Evolutionary conservation across 2,888 invertebrate genomes (phyloP), one percentile per base, ranked within the genome.

Genomic region (Trissolcus japonicus): DNA sequence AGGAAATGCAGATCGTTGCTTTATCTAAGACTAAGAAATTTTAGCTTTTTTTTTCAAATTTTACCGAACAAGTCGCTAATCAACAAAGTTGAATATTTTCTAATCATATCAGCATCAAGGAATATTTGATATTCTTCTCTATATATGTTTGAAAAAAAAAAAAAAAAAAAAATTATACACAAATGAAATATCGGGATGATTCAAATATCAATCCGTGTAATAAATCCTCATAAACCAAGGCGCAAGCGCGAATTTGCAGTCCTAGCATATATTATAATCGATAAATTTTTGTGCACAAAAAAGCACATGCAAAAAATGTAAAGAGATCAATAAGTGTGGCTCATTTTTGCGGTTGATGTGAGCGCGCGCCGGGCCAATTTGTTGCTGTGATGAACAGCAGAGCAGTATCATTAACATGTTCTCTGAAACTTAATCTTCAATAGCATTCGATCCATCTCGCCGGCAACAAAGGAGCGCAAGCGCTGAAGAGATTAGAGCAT

Each of bases 381-480:
- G 14, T 46, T 16, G 7, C 7, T 35, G 16, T 6, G 1, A 46
- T 46, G 16, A 46, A 14, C 11, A 17, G 43, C 25, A 16, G 43
- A 66, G 19, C 40, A 13, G 25, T 63, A 61, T 76, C 76, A 69
- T 76, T 76, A 76, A 46, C 76, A 76, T 71, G 71, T 71, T 51
- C 48, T 66, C 56, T 66, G 76, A 66, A 66, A 71, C n/a, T 56
- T 63, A 77, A 76, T 76, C 76, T 67, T 61, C 13, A 66, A 65
- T 53, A 69, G 56, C 54, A 75, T 78, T 75, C 74, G 74, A 78
- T 78, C 66, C 55, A 71, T 69, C 74, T 78, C 51, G 61, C 69
- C 73, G 68, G 73, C 55, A 71, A 78, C 65, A 75, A 75, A 69
- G 56, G 50, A n/a, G 75, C 75, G 75, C 75, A 80, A 76, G 79